Percentiles rank a stretch among this genome's conserved stretches.
Evolutionary conservation across 2,888 invertebrate genomes (phyloP).

Genomic region (Dryocosmus kuriphilus): DNA sequence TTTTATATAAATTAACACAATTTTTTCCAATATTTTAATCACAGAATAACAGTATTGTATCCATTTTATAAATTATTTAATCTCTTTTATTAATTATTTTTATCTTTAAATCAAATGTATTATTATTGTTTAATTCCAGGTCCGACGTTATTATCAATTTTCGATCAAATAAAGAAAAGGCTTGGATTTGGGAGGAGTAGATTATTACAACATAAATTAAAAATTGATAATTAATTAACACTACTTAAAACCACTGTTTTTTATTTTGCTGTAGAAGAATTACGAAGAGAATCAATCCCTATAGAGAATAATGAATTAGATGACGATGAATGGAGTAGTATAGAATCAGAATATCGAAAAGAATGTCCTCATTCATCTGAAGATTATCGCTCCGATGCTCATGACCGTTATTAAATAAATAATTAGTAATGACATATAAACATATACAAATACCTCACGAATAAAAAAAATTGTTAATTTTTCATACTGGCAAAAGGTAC

Average conservation of each 20-base stretch:
- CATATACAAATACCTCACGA: too few relatives aligned
- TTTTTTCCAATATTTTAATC: too few relatives aligned
- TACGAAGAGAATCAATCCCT: conserved; percentile 14
- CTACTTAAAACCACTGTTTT: not conserved
- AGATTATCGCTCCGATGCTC: not conserved
- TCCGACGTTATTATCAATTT: not conserved
- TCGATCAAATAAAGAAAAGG: conserved; percentile 15
- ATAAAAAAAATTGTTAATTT: too few relatives aligned
- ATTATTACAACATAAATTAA: not conserved
- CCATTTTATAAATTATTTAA: too few relatives aligned
- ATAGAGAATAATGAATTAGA: conserved; percentile 3
- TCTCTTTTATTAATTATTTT: too few relatives aligned
- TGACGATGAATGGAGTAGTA: conserved; percentile 9
- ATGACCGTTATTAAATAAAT: not conserved
- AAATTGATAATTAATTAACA: not conserved
- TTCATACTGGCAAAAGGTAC: too few relatives aligned
- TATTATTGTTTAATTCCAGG: not conserved
- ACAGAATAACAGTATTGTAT: too few relatives aligned
- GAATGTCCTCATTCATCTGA: conserved; percentile 3
- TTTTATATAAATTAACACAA: not conserved
- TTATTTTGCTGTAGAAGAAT: not conserved
- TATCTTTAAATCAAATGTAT: too few relatives aligned
- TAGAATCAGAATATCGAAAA: not conserved
- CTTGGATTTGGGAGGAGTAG: conserved; percentile 13
- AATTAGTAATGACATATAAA: not conserved